A percentile compares a stretch with the other conserved stretches of the same genome.
These are phyloP conservation scores for Trididemnum nubilum DNA, from an alignment of 23 tunicate species.

Conservation along the genomic window DNA sequence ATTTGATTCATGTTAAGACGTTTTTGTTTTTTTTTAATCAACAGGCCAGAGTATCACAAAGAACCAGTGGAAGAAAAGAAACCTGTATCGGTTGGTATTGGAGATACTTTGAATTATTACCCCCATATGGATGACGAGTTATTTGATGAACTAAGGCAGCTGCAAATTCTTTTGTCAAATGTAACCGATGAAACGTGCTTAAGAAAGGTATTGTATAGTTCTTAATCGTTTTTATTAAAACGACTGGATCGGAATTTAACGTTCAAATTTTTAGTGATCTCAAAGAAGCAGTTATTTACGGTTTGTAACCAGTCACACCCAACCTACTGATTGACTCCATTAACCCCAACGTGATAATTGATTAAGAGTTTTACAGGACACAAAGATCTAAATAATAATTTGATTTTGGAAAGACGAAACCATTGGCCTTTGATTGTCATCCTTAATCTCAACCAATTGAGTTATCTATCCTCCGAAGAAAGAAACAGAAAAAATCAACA, in stretches of 20 bases:
- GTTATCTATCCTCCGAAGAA: too few species aligned
- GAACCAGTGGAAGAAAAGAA: not conserved
- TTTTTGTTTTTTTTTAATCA: not conserved
- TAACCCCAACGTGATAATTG: too few species aligned
- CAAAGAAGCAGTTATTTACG: too few species aligned
- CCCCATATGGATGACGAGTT: slow-evolving; percentile 52
- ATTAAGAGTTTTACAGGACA: not conserved
- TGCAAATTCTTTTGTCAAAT: slow-evolving; percentile 45
- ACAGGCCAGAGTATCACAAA: not conserved
- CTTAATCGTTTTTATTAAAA: not conserved
- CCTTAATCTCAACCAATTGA: too few species aligned
- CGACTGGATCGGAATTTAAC: too few species aligned
- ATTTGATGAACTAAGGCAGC: slow-evolving; percentile 49
- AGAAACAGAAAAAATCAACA: too few species aligned
- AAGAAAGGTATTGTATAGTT: slow-evolving; percentile 37
- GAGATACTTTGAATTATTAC: slow-evolving; percentile 19
- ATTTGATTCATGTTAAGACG: too few species aligned
- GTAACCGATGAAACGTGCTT: slow-evolving; percentile 44
- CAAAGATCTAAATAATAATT: not conserved
- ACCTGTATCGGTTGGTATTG: slow-evolving; percentile 9
- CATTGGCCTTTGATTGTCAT: too few species aligned
- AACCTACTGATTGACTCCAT: too few species aligned
- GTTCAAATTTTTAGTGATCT: too few species aligned
- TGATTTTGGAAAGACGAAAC: too few species aligned
- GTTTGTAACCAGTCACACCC: too few species aligned